Conservation (phyloP, 2,113 vertebrate species). For the Penelope pileata region DNA sequence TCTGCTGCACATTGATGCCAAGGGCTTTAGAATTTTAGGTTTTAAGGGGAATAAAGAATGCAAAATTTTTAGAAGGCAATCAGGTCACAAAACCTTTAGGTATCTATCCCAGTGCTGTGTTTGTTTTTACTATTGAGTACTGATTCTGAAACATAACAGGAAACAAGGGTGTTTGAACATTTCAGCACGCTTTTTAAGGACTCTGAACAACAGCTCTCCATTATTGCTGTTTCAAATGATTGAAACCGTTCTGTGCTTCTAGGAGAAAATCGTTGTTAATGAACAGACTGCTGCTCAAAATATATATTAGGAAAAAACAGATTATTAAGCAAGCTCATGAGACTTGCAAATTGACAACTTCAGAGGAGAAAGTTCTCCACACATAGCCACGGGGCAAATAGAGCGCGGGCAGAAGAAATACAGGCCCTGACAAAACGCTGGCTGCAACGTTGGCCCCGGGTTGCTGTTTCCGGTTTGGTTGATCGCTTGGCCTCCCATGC, state of each 20-base stretch:
- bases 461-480: not conserved
- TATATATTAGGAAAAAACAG: not conserved
- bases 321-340: constrained; percentile 15
- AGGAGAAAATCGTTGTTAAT: constrained; percentile 13
- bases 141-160: not conserved
- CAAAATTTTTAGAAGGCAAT: not conserved
- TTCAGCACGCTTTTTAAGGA: not conserved
- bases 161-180: not conserved
- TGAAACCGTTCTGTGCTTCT: not conserved
- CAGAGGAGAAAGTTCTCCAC: not conserved
- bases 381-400: not conserved
- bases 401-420: constrained; percentile 33
- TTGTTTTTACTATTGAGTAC: not conserved
- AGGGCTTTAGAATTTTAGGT: not conserved
- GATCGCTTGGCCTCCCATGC: not conserved
- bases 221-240: not conserved
- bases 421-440: constrained; percentile 17
- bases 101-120: not conserved
- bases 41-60: not conserved
- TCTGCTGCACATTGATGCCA: not conserved
- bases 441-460: constrained; percentile 20
- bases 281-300: not conserved
- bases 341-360: constrained; percentile 57
- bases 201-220: not conserved
- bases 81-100: not conserved